These are phyloP conservation scores for Ligdia adustata DNA, from an alignment of 2,888 invertebrate species.

Conservation along the genomic window DNA sequence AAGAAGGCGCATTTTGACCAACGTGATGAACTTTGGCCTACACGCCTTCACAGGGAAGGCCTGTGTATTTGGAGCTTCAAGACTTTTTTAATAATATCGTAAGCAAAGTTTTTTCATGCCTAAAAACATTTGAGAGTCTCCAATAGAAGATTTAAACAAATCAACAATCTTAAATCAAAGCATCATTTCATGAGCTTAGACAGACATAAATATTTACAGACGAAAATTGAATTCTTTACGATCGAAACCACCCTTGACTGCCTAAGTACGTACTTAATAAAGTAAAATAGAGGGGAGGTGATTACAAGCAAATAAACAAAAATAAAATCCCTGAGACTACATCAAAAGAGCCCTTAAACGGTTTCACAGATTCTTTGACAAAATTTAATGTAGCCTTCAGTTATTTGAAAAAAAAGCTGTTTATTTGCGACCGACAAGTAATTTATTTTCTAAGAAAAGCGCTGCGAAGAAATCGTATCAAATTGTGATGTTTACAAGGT, in stretches of 20 bases:
- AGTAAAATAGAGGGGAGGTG: no score
- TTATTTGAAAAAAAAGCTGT: constrained; percentile 34
- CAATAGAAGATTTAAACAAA: no score
- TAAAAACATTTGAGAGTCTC: no score
- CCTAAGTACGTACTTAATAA: background rate
- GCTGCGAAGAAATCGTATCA: constrained; percentile 34
- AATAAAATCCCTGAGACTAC: constrained; percentile 17
- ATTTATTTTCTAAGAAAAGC: constrained; percentile 37
- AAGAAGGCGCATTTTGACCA: no score
- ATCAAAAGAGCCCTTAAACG: constrained; percentile 38
- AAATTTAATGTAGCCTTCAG: constrained; percentile 39
- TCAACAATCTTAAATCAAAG: no score
- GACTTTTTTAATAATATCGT: no score
- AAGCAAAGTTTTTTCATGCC: no score
- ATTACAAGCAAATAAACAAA: constrained; percentile 4
- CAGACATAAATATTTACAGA: constrained; percentile 12
- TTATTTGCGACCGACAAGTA: constrained; percentile 33
- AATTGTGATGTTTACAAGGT: constrained; percentile 22
- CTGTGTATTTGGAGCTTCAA: no score
- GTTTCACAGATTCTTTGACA: constrained; percentile 40
- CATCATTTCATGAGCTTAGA: no score
- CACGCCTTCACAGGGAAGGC: no score
- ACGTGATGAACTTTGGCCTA: no score
- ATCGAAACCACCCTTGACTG: constrained; percentile 1
- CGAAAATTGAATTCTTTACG: constrained; percentile 12